Evolutionary conservation across 2,797 vertebrate species (phyloP).

Genomic region (Hybognathus amarus): DNA sequence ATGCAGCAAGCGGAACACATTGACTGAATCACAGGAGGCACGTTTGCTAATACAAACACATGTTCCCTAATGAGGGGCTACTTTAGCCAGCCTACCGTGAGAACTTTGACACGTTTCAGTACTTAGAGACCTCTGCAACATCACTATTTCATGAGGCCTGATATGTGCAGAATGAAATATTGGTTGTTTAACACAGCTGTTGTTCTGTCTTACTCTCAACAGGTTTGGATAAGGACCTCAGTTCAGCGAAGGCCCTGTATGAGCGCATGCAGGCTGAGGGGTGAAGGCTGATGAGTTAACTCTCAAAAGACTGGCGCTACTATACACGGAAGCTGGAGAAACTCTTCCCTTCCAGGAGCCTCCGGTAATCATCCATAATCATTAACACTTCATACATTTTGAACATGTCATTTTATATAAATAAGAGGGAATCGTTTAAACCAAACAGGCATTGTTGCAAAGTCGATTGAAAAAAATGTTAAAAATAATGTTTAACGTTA

Average conservation of each 20-base stretch:
- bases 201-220: slow-evolving; percentile 52
- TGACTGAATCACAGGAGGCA: slow-evolving; percentile 42
- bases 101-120: slow-evolving; percentile 73
- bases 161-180: slow-evolving; percentile 18
- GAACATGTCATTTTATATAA: neutral
- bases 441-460: neutral
- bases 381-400: neutral
- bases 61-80: slow-evolving; percentile 74
- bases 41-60: slow-evolving; percentile 66
- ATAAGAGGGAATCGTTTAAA: neutral
- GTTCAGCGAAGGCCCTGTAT: slow-evolving; percentile 81
- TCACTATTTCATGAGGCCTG: slow-evolving; percentile 59
- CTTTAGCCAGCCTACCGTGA: slow-evolving; percentile 72
- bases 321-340: slow-evolving; percentile 83
- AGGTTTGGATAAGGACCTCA: slow-evolving; percentile 83
- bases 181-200: slow-evolving; percentile 9
- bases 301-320: slow-evolving; percentile 86
- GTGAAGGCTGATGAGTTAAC: slow-evolving; percentile 74
- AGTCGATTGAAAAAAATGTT: neutral
- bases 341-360: slow-evolving; percentile 87
- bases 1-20: slow-evolving; percentile 64
- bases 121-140: slow-evolving; percentile 64
- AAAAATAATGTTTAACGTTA: neutral
- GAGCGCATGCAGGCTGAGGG: slow-evolving; percentile 78
- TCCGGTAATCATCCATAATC: slow-evolving; percentile 78